Evolutionary conservation across 2,797 vertebrate species (phyloP).

Genomic region (Gila robusta): DNA sequence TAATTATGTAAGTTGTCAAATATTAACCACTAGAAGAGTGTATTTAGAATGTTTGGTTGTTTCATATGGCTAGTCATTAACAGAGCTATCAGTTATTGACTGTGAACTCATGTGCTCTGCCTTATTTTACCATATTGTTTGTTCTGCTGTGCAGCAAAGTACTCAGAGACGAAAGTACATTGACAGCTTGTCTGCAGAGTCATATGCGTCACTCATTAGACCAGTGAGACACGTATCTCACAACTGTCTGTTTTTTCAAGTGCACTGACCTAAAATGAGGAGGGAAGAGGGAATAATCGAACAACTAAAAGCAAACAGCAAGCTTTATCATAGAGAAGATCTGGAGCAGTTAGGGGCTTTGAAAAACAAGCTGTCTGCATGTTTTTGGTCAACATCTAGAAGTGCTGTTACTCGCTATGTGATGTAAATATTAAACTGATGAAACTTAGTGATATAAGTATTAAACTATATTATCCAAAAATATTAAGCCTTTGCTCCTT

Average conservation of each 20-base stretch:
- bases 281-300: background rate
- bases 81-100: slow-evolving; percentile 75
- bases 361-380: background rate
- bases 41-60: slow-evolving; percentile 35
- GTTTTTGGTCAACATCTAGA: background rate
- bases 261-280: slow-evolving; percentile 12
- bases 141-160: slow-evolving; percentile 66
- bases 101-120: slow-evolving; percentile 55
- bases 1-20: background rate
- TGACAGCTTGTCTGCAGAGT: slow-evolving; percentile 11
- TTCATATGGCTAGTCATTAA: slow-evolving; percentile 63
- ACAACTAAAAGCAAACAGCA: slow-evolving; percentile 2
- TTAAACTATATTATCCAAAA: slow-evolving; percentile 38
- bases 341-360: background rate
- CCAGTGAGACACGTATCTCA: slow-evolving; percentile 52
- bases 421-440: background rate
- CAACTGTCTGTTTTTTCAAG: slow-evolving; percentile 32
- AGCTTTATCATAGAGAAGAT: slow-evolving; percentile 4
- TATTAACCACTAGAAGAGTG: slow-evolving; percentile 38
- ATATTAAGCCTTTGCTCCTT: slow-evolving; percentile 9
- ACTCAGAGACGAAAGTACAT: slow-evolving; percentile 10
- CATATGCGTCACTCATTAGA: slow-evolving; percentile 69
- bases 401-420: background rate
- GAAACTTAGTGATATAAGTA: background rate
- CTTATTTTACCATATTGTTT: slow-evolving; percentile 67